Conservation (phyloP, 2,797 vertebrate genomes). For the Crocodylus rhombifer region DNA sequence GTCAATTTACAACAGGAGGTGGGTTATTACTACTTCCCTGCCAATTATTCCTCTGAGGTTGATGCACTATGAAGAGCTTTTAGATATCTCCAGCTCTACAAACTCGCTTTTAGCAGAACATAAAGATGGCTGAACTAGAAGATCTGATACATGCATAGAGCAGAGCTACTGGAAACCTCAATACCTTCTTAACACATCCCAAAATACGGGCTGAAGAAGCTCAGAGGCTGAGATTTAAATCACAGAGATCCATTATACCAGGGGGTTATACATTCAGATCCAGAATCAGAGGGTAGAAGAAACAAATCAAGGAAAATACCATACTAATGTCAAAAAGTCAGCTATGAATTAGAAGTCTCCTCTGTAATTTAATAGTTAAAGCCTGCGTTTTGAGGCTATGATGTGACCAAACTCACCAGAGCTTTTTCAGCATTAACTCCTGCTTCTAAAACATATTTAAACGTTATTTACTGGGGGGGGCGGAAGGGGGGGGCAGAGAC, state of each 20-base stretch:
- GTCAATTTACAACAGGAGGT: not conserved
- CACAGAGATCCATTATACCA: not conserved
- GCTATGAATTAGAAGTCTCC: conserved; percentile 2
- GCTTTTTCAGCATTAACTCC: not conserved
- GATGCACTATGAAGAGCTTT: not conserved
- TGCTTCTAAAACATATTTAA: conserved; percentile 13
- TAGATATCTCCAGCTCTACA: not conserved
- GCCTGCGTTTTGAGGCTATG: not conserved
- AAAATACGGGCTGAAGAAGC: conserved; percentile 15
- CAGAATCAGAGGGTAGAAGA: not conserved
- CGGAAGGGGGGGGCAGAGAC: not conserved
- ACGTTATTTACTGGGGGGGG: not conserved
- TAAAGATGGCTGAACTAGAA: not conserved
- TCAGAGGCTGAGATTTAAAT: conserved; percentile 4
- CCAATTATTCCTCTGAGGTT: not conserved
- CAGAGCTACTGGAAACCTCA: conserved; percentile 11
- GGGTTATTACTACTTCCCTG: not conserved
- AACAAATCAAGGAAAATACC: too few relatives aligned
- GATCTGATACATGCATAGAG: conserved; percentile 28
- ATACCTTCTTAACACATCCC: not conserved
- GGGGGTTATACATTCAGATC: not conserved
- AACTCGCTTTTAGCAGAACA: conserved; percentile 38
- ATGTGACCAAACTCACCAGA: not conserved
- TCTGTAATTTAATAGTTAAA: not conserved
- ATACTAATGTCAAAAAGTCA: not conserved